A percentile compares a stretch with the other conserved stretches of the same genome.
Evolutionary conservation across 2,797 vertebrate species (phyloP).

Genomic region (Hipposideros larvatus): DNA sequence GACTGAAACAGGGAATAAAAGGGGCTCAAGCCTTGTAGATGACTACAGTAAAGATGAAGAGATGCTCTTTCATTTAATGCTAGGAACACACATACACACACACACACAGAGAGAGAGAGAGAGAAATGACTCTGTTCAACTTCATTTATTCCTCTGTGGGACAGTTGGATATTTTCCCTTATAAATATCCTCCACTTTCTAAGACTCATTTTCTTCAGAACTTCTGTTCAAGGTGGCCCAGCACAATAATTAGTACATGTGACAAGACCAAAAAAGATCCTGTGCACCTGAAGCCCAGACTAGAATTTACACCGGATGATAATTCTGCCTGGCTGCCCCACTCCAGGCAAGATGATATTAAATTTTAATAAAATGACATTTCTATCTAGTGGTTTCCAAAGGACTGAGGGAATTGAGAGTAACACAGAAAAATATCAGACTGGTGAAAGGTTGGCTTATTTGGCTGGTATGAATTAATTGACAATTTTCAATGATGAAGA

Average conservation of each 20-base stretch:
- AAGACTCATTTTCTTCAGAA: constrained; percentile 26
- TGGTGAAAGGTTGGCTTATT: constrained; percentile 1
- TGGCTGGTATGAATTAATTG: constrained; percentile 40
- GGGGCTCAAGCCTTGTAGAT: constrained; percentile 54
- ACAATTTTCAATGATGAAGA: constrained; percentile 35
- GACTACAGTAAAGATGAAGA: constrained; percentile 48
- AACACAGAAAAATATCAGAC: constrained; percentile 55
- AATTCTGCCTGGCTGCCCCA: constrained; percentile 38
- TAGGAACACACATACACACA: background rate
- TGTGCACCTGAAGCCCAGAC: background rate
- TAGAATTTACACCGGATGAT: constrained; percentile 44
- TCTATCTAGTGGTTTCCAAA: constrained; percentile 49
- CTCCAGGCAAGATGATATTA: constrained; percentile 59
- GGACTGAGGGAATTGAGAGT: constrained; percentile 29
- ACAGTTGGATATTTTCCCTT: constrained; percentile 47
- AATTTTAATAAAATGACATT: constrained; percentile 70
- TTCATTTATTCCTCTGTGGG: constrained; percentile 54
- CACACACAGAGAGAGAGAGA: too few species aligned
- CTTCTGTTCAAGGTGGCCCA: background rate
- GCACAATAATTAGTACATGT: background rate
- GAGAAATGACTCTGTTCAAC: constrained; percentile 68
- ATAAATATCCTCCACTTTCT: constrained; percentile 46
- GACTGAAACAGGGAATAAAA: constrained; percentile 40
- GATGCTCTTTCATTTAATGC: constrained; percentile 35
- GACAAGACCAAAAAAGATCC: background rate